Percentiles rank a stretch among this genome's conserved stretches.
Evolutionary conservation across 2,888 invertebrate species (phyloP).

Genomic region (Capitulum mitella): DNA sequence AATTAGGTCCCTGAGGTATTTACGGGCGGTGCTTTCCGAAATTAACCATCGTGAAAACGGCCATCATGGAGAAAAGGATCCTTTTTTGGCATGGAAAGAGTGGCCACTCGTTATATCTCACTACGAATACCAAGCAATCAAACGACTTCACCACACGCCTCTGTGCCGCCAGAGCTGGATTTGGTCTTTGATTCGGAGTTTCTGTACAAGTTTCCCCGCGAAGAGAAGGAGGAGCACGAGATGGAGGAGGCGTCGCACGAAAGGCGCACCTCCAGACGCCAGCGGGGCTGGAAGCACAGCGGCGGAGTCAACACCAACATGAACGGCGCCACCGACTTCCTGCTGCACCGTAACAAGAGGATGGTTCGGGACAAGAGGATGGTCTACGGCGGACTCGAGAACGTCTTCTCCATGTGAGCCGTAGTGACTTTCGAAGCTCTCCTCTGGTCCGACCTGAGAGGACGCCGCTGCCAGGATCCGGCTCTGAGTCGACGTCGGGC

Average conservation of each 20-base stretch:
- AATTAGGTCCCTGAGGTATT: too few species aligned
- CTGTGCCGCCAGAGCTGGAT: slow-evolving; percentile 11
- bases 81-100: too few species aligned
- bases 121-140: too few species aligned
- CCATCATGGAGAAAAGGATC: too few species aligned
- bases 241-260: not conserved
- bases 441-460: too few species aligned
- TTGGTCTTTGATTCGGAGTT: not conserved
- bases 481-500: too few species aligned
- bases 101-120: too few species aligned
- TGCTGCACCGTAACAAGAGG: slow-evolving; percentile 13
- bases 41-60: too few species aligned
- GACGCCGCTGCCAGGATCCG: too few species aligned
- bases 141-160: too few species aligned
- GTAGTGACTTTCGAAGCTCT: too few species aligned
- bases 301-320: not conserved
- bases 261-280: not conserved
- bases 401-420: slow-evolving; percentile 15
- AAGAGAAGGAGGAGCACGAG: not conserved
- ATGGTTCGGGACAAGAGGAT: slow-evolving; percentile 11
- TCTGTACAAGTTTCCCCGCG: not conserved
- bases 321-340: not conserved
- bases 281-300: not conserved
- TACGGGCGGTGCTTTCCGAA: too few species aligned
- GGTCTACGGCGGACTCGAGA: not conserved